Base-by-base conservation (phyloP, 1,140 invertebrate genomes). In the Drosophila cardini region DNA sequence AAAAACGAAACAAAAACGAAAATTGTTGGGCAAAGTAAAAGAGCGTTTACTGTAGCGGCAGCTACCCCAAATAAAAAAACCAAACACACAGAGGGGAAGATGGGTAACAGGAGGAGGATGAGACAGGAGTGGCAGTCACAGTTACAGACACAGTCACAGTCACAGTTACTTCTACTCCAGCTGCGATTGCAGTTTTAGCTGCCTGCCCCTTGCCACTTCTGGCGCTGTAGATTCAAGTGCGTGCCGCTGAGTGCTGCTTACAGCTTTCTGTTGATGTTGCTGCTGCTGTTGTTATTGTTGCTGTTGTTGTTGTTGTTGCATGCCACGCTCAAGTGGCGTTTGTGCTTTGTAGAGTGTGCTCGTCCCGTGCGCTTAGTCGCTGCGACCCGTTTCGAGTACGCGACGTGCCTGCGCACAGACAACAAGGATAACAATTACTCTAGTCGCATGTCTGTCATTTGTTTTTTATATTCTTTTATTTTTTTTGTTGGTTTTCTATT, bases 181-280 rank as follows among this genome's bases (percentile, higher is more conserved):
- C 56, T 67, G 71, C 83, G 83, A 87, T 87, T 86, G 83, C 83
- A 86, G 84, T 86, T 86, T 86, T 86, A 73, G 82, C 82, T 82
- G 78, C 58, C 74, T 62, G 75, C 57, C 71, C 46, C 46, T 18
- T 57, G 36, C 38, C 56, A 7, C 36, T 71, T 52, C 43, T 52
- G 53, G 26, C 40, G n/a, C 13, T 16, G 43, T 50, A 26, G 32
- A 46, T 78, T 86, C 64, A 87, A 86, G 83, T 79, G 83, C 84
- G 83, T 86, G 83, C 84, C 80, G 72, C 79, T 87, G 83, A 87
- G 83, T 87, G 83, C 83, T 87, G 83, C 83, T 86, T 86, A 86
- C 65, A 71, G 82, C 76, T 70, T 70, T 69, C 45, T 48, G 21
- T 55, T 55, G 56, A 53, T 79, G 71, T 69, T 83, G 73, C 26